These are phyloP conservation scores for Xanthorhoe spadicearia DNA, from an alignment of 2,888 invertebrate species.

Conservation along the genomic window DNA sequence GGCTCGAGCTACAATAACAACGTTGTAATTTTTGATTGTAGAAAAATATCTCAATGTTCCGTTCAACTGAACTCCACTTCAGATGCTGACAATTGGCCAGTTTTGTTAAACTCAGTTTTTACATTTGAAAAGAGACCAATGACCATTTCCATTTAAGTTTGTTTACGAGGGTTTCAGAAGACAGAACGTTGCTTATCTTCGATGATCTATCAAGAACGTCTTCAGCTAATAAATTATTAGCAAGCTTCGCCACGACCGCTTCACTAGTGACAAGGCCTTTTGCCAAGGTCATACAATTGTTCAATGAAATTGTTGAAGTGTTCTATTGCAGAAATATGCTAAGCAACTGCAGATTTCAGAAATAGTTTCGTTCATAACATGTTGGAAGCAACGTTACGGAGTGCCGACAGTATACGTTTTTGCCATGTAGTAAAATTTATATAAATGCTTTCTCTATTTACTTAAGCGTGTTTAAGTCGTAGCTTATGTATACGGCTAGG, in stretches of 20 bases:
- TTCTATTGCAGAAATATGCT: too few species aligned
- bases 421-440: constrained; percentile 1
- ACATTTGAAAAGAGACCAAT: not conserved
- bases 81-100: not conserved
- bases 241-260: too few species aligned
- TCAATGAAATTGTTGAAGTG: too few species aligned
- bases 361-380: not conserved
- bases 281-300: too few species aligned
- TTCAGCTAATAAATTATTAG: too few species aligned
- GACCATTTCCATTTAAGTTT: constrained; percentile 7
- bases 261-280: too few species aligned
- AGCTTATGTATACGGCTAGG: constrained; percentile 10
- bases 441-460: constrained; percentile 38
- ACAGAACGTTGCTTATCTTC: too few species aligned
- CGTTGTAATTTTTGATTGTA: not conserved
- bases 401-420: not conserved
- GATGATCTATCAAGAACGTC: too few species aligned
- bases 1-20: not conserved
- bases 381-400: not conserved
- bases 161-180: constrained; percentile 3
- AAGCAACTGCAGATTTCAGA: too few species aligned
- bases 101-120: constrained; percentile 12
- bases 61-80: not conserved
- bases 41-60: not conserved
- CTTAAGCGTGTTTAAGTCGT: constrained; percentile 32